phyloP scores from a whole-genome alignment of 1,140 invertebrate genomes.

The Dufourea novaeangliae region DNA sequence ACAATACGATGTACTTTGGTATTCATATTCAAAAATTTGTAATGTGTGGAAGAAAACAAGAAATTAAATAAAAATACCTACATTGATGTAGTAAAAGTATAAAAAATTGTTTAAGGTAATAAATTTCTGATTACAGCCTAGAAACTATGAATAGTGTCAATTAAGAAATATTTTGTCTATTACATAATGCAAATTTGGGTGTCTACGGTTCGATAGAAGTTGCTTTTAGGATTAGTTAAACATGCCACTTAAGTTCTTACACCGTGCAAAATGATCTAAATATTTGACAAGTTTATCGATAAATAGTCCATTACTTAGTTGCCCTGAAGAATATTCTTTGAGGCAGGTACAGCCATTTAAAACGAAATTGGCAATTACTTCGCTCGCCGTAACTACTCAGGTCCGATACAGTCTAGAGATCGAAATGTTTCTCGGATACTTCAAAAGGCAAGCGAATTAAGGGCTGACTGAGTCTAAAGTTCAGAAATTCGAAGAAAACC shows the following conservation, averaged over 20 bases:
- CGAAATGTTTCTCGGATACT: not conserved
- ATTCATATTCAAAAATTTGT: no score
- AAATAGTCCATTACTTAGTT: slow-evolving; percentile 7
- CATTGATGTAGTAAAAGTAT: no score
- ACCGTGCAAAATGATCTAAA: not conserved
- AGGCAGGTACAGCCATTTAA: slow-evolving; percentile 1
- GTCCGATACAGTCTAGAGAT: not conserved
- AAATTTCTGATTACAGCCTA: no score
- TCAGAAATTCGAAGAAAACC: not conserved
- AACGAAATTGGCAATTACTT: slow-evolving; percentile 16
- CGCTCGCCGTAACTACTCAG: not conserved
- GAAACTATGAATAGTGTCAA: no score
- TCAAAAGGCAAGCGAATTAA: not conserved
- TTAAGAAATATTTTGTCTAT: no score
- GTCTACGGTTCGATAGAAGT: no score
- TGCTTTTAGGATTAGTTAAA: no score
- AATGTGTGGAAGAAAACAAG: no score
- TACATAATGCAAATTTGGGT: no score
- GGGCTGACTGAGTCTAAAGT: not conserved
- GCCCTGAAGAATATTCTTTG: slow-evolving; percentile 8
- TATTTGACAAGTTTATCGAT: slow-evolving; percentile 1
- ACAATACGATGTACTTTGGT: no score
- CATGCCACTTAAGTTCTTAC: not conserved
- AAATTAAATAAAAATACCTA: no score
- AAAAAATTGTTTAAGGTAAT: no score